Conservation (phyloP, 1,140 invertebrate species). For the Drosophila sturtevanti region DNA sequence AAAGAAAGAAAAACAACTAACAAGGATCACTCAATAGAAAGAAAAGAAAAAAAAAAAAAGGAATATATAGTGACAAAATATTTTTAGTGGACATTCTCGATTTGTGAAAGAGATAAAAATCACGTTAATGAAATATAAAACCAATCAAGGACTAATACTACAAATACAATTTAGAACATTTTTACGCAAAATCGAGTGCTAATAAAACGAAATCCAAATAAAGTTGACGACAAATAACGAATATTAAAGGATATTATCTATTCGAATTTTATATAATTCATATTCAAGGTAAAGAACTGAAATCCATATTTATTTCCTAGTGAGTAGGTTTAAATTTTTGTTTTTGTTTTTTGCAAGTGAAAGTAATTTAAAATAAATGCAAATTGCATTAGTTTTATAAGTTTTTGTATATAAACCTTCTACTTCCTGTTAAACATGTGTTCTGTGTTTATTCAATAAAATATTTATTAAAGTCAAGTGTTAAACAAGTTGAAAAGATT, state of each 20-base stretch:
- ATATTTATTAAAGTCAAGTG: too few species aligned
- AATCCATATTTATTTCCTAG: too few species aligned
- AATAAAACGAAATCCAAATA: background rate
- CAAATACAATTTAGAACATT: slow-evolving; percentile 82
- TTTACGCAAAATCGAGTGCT: slow-evolving; percentile 37
- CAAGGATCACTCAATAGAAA: background rate
- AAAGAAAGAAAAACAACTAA: too few species aligned
- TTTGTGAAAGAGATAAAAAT: slow-evolving; percentile 19
- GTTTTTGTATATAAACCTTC: background rate
- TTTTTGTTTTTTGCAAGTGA: background rate
- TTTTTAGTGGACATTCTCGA: background rate
- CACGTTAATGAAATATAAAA: slow-evolving; percentile 82
- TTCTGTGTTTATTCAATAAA: too few species aligned
- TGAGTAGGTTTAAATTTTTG: background rate
- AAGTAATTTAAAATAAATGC: background rate
- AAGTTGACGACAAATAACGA: slow-evolving; percentile 13
- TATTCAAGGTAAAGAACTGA: slow-evolving; percentile 28
- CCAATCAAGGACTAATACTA: slow-evolving; percentile 71
- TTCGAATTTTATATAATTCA: background rate
- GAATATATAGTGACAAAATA: background rate
- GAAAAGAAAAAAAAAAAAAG: background rate
- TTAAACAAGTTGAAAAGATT: too few species aligned
- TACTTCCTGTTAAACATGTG: too few species aligned
- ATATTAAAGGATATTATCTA: slow-evolving; percentile 6
- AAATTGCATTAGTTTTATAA: background rate